Percentiles rank a stretch among this genome's conserved stretches.
phyloP scores from a whole-genome alignment of 2,797 vertebrate genomes.

The Zenarchopterus dispar region DNA sequence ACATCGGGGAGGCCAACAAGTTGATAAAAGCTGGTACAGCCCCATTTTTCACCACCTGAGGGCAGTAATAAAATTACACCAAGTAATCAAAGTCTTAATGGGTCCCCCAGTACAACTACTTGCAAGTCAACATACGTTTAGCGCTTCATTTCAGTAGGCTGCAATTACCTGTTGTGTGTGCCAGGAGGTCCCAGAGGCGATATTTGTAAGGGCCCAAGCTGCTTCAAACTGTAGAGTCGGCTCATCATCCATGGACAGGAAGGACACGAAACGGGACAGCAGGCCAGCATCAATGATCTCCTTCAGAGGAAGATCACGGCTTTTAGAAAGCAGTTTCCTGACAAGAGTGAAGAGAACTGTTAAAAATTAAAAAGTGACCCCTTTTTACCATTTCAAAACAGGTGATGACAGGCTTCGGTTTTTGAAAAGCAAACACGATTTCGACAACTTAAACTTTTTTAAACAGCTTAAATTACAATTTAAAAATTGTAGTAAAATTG shows the following conservation, averaged over 20 bases:
- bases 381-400: too few species aligned
- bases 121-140: too few species aligned
- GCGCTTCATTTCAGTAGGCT: background rate
- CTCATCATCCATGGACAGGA: conserved; percentile 78
- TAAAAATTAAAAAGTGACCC: background rate
- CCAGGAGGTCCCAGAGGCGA: conserved; percentile 89
- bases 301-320: conserved; percentile 86
- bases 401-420: too few species aligned
- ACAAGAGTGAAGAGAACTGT: too few species aligned
- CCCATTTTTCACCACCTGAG: conserved; percentile 87
- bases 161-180: conserved; percentile 81
- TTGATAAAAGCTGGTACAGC: conserved; percentile 86
- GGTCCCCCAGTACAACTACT: too few species aligned
- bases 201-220: conserved; percentile 93
- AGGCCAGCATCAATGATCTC: conserved; percentile 86
- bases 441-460: too few species aligned
- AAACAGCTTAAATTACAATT: background rate
- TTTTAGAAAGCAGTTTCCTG: conserved; percentile 88
- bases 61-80: background rate
- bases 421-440: too few species aligned
- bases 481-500: too few species aligned
- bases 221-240: conserved; percentile 89
- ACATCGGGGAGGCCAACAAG: conserved; percentile 85
- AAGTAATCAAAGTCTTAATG: background rate
- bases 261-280: conserved; percentile 85